Conservation (phyloP, 1,140 invertebrate species). For the Drosophila littoralis region DNA sequence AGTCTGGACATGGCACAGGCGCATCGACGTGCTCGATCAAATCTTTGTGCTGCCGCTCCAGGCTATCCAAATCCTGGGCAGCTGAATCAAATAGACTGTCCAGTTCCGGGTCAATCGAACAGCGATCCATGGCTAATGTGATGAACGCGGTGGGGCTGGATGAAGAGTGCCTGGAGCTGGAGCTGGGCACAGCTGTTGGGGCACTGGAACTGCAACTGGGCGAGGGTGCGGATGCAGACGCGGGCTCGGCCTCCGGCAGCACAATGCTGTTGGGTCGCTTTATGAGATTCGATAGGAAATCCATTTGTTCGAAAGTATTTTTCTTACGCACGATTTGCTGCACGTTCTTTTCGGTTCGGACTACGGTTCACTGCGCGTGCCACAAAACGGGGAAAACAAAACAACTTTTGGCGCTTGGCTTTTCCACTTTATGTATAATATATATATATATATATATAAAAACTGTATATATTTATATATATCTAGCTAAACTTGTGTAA, state of each 20-base stretch:
- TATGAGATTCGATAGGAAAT: slow-evolving; percentile 75
- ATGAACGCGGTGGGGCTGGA: not conserved
- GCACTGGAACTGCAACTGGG: not conserved
- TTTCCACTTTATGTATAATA: slow-evolving; percentile 5
- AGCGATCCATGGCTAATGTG: slow-evolving; percentile 25
- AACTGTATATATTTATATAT: not conserved
- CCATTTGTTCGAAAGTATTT: slow-evolving; percentile 46
- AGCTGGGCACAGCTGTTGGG: not conserved
- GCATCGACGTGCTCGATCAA: slow-evolving; percentile 17
- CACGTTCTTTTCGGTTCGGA: slow-evolving; percentile 7
- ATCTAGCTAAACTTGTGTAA: slow-evolving; percentile 17
- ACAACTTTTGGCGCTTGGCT: slow-evolving; percentile 18
- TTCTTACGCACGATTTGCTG: slow-evolving; percentile 60
- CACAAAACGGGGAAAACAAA: slow-evolving; percentile 34
- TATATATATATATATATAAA: not conserved
- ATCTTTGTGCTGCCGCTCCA: slow-evolving; percentile 51
- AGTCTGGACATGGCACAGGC: not conserved
- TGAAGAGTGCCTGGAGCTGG: slow-evolving; percentile 4
- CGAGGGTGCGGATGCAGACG: too few species aligned
- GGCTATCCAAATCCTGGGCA: slow-evolving; percentile 39
- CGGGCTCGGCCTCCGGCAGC: not conserved
- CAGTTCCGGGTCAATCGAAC: slow-evolving; percentile 31
- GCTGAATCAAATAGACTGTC: slow-evolving; percentile 47
- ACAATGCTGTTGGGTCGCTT: slow-evolving; percentile 68
- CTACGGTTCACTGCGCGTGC: slow-evolving; percentile 51